Conservation (phyloP, 2,888 invertebrate genomes). For the Scaptomyza caliginosa region DNA sequence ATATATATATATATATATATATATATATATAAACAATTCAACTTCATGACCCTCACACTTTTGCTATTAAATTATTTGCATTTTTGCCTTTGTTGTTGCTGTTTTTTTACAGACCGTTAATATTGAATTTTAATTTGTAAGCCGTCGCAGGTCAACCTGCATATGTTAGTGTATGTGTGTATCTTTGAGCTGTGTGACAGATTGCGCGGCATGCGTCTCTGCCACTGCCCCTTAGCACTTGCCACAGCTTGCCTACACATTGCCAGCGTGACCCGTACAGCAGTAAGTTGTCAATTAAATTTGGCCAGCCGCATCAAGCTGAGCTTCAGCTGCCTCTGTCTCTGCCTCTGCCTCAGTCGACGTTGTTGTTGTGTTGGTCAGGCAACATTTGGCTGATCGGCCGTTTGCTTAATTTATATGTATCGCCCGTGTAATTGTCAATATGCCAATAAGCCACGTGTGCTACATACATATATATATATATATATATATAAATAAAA, state of each 20-base stretch:
- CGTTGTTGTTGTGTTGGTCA: conserved; percentile 26
- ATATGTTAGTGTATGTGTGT: conserved; percentile 44
- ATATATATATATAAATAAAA: conserved; percentile 17
- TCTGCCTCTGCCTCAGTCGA: conserved; percentile 5
- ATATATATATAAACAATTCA: too few relatives aligned
- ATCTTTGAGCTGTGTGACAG: conserved; percentile 73
- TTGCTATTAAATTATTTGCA: conserved; percentile 59
- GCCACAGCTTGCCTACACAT: conserved; percentile 13
- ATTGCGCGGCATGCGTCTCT: conserved; percentile 52
- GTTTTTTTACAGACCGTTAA: conserved; percentile 70
- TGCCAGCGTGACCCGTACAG: conserved; percentile 43
- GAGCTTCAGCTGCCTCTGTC: conserved; percentile 26
- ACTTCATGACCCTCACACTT: neutral
- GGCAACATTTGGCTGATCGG: conserved; percentile 39
- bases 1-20: neutral
- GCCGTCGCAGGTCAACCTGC: conserved; percentile 61
- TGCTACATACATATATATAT: conserved; percentile 30
- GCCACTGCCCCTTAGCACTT: neutral
- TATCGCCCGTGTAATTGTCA: conserved; percentile 80
- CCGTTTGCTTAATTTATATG: conserved; percentile 78
- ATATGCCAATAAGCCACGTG: conserved; percentile 79
- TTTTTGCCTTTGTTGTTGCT: conserved; percentile 30
- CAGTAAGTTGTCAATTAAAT: conserved; percentile 78
- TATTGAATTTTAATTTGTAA: conserved; percentile 82
- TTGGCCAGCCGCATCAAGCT: conserved; percentile 79